These are phyloP conservation scores for Spheniscus mendiculus DNA, from an alignment of 2,113 vertebrate genomes.

Conservation along the genomic window DNA sequence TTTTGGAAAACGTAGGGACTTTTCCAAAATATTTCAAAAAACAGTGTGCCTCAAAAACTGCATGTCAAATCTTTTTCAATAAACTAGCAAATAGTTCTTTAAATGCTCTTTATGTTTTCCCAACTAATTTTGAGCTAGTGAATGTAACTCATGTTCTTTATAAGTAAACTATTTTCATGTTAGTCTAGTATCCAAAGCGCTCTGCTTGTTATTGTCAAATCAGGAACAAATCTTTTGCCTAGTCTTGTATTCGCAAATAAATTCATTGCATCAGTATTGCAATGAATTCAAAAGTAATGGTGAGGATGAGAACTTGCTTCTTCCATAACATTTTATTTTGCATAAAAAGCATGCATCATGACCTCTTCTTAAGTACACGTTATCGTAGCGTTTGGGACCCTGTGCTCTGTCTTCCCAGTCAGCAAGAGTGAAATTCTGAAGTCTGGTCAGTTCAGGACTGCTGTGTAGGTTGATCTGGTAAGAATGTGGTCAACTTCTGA, in stretches of 20 bases:
- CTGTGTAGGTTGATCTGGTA: neutral
- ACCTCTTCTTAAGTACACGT: neutral
- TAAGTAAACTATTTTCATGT: neutral
- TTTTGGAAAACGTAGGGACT: neutral
- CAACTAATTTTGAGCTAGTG: neutral
- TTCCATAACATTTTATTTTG: neutral
- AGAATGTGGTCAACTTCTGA: neutral
- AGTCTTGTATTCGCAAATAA: slow-evolving; percentile 11
- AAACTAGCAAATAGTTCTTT: neutral
- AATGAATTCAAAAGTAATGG: neutral
- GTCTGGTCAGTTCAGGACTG: neutral
- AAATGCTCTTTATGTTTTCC: neutral
- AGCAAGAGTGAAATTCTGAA: neutral
- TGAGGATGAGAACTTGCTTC: neutral
- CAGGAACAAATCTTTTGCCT: neutral
- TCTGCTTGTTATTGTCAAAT: neutral
- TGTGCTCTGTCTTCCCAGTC: neutral
- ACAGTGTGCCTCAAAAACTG: neutral
- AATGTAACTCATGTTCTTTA: neutral
- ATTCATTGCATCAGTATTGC: neutral
- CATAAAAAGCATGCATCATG: neutral
- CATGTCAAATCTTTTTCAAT: neutral
- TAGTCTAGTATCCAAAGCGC: neutral
- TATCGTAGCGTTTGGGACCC: neutral
- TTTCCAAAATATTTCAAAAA: neutral